Conservation (phyloP, 2,113 vertebrate species). For the Urocynchramus pylzowi region DNA sequence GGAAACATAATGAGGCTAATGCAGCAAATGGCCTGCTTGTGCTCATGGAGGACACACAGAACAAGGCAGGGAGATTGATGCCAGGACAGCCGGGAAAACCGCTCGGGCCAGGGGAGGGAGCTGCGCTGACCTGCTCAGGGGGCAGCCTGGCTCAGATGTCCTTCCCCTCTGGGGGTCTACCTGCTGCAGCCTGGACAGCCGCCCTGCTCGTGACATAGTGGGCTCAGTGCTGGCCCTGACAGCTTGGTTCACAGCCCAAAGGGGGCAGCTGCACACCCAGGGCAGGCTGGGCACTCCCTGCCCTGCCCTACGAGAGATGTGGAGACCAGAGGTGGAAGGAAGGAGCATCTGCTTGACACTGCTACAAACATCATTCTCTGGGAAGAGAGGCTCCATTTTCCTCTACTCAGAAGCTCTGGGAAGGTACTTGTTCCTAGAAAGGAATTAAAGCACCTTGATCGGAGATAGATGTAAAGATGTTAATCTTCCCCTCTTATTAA, state of each 20-base stretch:
- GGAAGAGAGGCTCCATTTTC: neutral
- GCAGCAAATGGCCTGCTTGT: neutral
- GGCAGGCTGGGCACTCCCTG: neutral
- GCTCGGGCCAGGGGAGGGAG: accelerated
- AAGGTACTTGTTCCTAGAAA: neutral
- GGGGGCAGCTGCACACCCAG: neutral
- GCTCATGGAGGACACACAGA: neutral
- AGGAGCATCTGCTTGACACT: neutral
- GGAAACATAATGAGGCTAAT: neutral
- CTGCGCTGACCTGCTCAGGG: neutral
- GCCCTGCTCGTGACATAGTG: neutral
- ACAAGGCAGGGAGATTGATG: accelerated
- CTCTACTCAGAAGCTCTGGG: neutral
- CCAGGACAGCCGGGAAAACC: neutral
- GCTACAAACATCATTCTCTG: neutral
- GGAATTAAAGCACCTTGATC: neutral
- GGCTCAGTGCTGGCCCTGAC: neutral
- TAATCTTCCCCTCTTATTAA: neutral
- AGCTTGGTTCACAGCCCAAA: neutral
- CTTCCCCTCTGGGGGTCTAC: neutral
- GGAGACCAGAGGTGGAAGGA: neutral
- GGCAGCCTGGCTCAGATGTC: neutral
- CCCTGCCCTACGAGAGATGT: accelerated
- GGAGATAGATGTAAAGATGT: neutral
- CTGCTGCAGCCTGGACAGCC: neutral